Percentiles rank a stretch among this genome's conserved stretches.
Conservation (phyloP, 1,140 invertebrate genomes). For the Argopecten irradians region DNA sequence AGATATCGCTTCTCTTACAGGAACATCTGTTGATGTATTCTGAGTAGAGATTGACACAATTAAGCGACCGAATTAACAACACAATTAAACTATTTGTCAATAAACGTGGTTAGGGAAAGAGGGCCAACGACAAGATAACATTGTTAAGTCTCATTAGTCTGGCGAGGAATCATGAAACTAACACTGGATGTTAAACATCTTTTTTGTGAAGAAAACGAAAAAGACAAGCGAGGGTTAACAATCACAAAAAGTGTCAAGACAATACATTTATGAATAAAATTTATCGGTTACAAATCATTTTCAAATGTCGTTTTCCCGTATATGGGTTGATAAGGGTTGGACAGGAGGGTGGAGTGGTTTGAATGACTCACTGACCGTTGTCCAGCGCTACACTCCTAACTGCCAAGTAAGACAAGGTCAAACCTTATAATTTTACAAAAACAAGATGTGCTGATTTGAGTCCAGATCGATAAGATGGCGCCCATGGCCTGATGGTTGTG, state of each 20-base stretch:
- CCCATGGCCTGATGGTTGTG: slow-evolving; percentile 3
- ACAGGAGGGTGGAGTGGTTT: background rate
- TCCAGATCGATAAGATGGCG: slow-evolving; percentile 4
- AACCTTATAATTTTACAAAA: slow-evolving; percentile 22
- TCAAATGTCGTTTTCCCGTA: no score
- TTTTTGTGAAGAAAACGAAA: background rate
- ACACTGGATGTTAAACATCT: background rate
- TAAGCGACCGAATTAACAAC: background rate
- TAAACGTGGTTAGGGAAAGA: background rate
- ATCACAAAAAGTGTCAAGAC: background rate
- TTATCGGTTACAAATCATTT: background rate
- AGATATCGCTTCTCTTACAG: background rate
- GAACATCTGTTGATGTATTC: background rate
- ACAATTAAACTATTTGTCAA: background rate
- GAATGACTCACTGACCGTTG: background rate
- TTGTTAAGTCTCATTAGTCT: background rate
- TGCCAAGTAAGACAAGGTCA: background rate
- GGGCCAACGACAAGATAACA: background rate
- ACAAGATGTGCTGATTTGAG: background rate
- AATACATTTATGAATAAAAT: background rate
- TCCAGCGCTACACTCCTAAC: background rate
- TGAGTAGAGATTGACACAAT: background rate
- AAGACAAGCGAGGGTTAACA: background rate
- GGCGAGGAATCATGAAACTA: background rate
- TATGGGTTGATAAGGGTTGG: background rate